Evolutionary conservation across 2,888 invertebrate species (phyloP).

Genomic region (Atethmia centrago): DNA sequence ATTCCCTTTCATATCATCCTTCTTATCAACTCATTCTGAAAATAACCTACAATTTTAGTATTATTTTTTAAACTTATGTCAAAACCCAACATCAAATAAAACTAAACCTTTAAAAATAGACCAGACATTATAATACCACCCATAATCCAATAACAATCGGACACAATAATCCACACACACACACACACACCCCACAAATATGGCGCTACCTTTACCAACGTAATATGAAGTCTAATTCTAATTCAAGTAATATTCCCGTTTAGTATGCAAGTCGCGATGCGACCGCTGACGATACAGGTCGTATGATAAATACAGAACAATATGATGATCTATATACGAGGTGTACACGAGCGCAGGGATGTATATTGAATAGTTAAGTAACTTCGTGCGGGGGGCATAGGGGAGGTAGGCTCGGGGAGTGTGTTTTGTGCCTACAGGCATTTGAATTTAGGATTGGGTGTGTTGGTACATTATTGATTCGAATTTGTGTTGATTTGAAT

Average conservation of each 20-base stretch:
- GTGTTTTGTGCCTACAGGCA: constrained; percentile 40
- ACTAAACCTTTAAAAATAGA: constrained; percentile 42
- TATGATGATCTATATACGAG: constrained; percentile 90
- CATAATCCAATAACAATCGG: constrained; percentile 59
- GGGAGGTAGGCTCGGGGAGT: constrained; percentile 56
- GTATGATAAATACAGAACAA: constrained; percentile 87
- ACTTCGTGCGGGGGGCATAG: constrained; percentile 73
- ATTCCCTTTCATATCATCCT: too few relatives aligned
- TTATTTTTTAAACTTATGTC: not conserved
- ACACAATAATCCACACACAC: constrained; percentile 51
- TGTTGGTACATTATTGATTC: not conserved
- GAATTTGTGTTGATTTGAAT: not conserved
- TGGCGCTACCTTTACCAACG: constrained; percentile 70
- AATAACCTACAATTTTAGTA: not conserved
- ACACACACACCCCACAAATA: constrained; percentile 55
- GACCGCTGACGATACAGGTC: constrained; percentile 82
- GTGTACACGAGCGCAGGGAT: constrained; percentile 85
- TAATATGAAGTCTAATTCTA: constrained; percentile 78
- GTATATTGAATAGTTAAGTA: constrained; percentile 81
- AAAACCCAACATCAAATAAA: not conserved
- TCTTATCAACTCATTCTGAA: not conserved
- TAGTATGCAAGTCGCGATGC: constrained; percentile 74
- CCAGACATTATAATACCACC: constrained; percentile 59
- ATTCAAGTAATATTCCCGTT: constrained; percentile 74
- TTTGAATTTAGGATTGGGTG: not conserved